A percentile compares a stretch with the other conserved stretches of the same genome.
Conservation (phyloP, 2,888 invertebrate genomes). For the Steromphala cineraria region DNA sequence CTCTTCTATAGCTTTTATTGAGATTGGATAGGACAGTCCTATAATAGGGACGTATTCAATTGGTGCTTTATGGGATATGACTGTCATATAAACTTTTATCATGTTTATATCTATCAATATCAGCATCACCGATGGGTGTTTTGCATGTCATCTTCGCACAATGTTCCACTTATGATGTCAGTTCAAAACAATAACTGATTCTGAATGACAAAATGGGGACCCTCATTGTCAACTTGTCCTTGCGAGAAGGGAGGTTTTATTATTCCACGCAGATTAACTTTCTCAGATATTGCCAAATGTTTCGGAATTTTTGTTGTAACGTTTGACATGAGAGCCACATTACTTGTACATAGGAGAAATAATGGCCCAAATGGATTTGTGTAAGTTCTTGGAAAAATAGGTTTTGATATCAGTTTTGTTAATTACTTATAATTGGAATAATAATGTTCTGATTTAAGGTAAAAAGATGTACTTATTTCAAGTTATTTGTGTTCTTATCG, state of each 20-base stretch:
- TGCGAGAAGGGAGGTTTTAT: too few relatives aligned
- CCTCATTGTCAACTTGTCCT: too few relatives aligned
- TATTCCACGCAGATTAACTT: too few relatives aligned
- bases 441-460: too few relatives aligned
- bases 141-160: background rate
- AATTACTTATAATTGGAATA: background rate
- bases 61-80: background rate
- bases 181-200: background rate
- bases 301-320: too few relatives aligned
- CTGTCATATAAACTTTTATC: slow-evolving; percentile 2
- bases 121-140: background rate
- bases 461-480: too few relatives aligned
- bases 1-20: slow-evolving; percentile 4
- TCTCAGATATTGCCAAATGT: too few relatives aligned
- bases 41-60: background rate
- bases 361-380: background rate
- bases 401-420: background rate
- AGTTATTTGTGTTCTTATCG: too few relatives aligned
- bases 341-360: too few relatives aligned
- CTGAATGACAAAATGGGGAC: too few relatives aligned
- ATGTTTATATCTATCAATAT: background rate
- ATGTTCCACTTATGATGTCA: background rate
- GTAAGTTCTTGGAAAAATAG: background rate
- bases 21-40: slow-evolving; percentile 8
- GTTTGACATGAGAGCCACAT: too few relatives aligned